Base-by-base conservation (phyloP, 2,797 vertebrate genomes). In the Poecilia velifera region DNA sequence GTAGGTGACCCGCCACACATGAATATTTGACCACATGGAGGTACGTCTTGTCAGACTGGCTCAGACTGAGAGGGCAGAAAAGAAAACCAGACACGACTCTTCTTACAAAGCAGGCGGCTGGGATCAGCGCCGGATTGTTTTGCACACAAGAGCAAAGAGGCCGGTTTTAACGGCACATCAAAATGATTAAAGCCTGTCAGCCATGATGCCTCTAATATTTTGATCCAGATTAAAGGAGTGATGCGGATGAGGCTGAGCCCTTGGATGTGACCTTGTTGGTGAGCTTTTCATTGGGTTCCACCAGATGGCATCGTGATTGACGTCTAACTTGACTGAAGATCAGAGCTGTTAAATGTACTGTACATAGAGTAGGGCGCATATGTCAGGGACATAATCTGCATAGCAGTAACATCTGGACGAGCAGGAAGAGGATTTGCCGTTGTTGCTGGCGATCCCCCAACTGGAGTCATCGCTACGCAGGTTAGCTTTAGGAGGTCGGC, bases 141-240 rank as follows among this genome's bases (percentile, higher is more conserved):
- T 64, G 73, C 25, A 25, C 16, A 71, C 85, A 53, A 1, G 49
- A 83, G 73, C 72, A 76, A 73, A 79, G 81, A 76, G 82, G 82
- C 80, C 83, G 71, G 59, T 90, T 95, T 94, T 91, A 94, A 93
- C 83, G 1, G 84, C 78, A 86, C 93, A 94, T 95, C 92, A 89
- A 80, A 93, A 93, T 95, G 92, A 96, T 95, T 95, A 95, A 95
- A 95, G 90, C 89, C 91, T 85, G 87, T 88, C 90, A 85, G 89
- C 89, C 85, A 87, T 90, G 88, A 94, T 91, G 93, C 91, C 86
- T 91, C 80, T 94, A 93, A 95, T 94, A 94, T 95, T 95, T 95
- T 95, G 87, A 95, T 95, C 95, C 94, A 95, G 94, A 95, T 95
- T 95, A 95, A 94, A 94, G 87, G 91, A 87, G 83, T 87, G 90